Evolutionary conservation across 2,888 invertebrate species (phyloP).

Genomic region (Hydrotaea cyrtoneurina): DNA sequence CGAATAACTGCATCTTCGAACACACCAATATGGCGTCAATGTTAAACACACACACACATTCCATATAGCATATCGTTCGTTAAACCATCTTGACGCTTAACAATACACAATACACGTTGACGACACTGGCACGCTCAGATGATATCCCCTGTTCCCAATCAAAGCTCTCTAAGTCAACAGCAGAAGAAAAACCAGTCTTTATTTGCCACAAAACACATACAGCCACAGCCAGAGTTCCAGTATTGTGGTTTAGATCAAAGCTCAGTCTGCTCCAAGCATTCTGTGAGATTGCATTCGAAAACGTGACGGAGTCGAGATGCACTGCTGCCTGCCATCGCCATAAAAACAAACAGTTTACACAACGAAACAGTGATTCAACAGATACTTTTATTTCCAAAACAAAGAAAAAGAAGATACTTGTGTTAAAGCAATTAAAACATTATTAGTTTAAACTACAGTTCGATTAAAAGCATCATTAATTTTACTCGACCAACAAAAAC

Average conservation of each 20-base stretch:
- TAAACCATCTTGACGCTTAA: not conserved
- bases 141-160: conserved; percentile 51
- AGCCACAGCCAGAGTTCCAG: conserved; percentile 13
- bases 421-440: conserved; percentile 27
- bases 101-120: conserved; percentile 1
- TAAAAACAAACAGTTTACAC: conserved; percentile 26
- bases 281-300: conserved; percentile 59
- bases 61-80: no score
- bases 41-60: no score
- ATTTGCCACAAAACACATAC: conserved; percentile 38
- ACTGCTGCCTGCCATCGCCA: conserved; percentile 7
- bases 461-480: conserved; percentile 37
- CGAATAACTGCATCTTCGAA: no score
- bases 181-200: conserved; percentile 61
- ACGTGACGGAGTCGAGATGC: conserved; percentile 41
- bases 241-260: conserved; percentile 65
- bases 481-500: conserved; percentile 25
- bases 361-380: conserved; percentile 26
- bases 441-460: conserved; percentile 34
- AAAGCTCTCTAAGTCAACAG: conserved; percentile 59
- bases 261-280: conserved; percentile 65
- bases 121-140: conserved; percentile 46
- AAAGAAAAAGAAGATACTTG: not conserved
- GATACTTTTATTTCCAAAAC: not conserved
- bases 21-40: no score